Percentiles rank a stretch among this genome's conserved stretches.
Conservation (phyloP, 1,140 invertebrate genomes). For the Macrosteles quadrilineatus region DNA sequence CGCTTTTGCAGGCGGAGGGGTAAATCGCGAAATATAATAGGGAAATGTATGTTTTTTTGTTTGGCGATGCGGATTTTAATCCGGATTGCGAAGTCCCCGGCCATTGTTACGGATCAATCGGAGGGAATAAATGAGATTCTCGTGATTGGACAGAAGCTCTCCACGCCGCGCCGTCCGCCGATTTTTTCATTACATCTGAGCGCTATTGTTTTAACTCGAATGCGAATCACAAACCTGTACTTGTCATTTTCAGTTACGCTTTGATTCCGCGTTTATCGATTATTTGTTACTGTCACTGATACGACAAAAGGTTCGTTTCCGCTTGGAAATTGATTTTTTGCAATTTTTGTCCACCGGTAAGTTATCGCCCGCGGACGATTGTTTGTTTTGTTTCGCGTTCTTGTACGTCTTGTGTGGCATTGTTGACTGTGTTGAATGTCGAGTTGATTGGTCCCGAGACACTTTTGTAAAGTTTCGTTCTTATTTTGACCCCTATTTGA, state of each 20-base stretch:
- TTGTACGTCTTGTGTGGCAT: too few species aligned
- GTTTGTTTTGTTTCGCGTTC: too few species aligned
- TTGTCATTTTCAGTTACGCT: slow-evolving; percentile 30
- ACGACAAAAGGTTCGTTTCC: slow-evolving; percentile 21
- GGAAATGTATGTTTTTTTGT: slow-evolving; percentile 27
- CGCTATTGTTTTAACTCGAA: slow-evolving; percentile 29
- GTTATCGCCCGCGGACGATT: too few species aligned
- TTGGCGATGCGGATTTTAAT: slow-evolving; percentile 25
- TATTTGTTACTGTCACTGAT: slow-evolving; percentile 23
- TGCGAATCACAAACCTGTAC: slow-evolving; percentile 21
- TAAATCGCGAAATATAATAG: slow-evolving; percentile 24
- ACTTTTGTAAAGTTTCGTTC: too few species aligned
- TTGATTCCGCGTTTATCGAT: slow-evolving; percentile 21
- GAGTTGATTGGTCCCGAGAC: too few species aligned
- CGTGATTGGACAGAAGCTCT: slow-evolving; percentile 23
- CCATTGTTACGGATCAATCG: slow-evolving; percentile 30
- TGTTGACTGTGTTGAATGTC: too few species aligned
- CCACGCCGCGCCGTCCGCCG: neutral
- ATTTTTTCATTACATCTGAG: slow-evolving; percentile 30
- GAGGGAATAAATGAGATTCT: slow-evolving; percentile 29
- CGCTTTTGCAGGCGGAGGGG: slow-evolving; percentile 21
- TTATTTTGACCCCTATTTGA: too few species aligned
- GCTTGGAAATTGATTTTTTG: slow-evolving; percentile 1
- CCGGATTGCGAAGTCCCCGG: slow-evolving; percentile 22
- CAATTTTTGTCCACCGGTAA: neutral